These are phyloP conservation scores for Triplophysa bombifrons DNA, from an alignment of 2,797 vertebrate genomes.

Conservation along the genomic window DNA sequence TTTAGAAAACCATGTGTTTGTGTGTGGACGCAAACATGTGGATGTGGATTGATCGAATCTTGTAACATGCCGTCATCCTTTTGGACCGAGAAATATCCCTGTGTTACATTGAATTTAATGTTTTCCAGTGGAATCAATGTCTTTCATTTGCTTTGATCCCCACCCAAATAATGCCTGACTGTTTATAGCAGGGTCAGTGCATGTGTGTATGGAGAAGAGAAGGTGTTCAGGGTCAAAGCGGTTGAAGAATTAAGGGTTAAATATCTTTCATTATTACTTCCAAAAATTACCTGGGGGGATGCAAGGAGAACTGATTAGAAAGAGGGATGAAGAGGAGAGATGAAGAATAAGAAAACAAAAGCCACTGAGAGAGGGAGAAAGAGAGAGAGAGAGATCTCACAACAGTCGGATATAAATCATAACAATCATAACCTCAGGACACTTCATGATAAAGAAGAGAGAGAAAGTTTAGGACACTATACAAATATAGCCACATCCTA, in stretches of 20 bases:
- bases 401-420: constrained; percentile 66
- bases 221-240: constrained; percentile 54
- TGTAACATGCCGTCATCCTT: not conserved
- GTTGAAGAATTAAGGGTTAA: constrained; percentile 60
- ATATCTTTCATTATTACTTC: constrained; percentile 67
- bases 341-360: constrained; percentile 58
- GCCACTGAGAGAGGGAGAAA: constrained; percentile 47
- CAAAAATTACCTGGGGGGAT: constrained; percentile 62
- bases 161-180: constrained; percentile 1
- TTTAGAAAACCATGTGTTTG: not conserved
- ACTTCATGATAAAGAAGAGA: constrained; percentile 54
- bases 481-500: constrained; percentile 17
- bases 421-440: constrained; percentile 65
- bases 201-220: constrained; percentile 10
- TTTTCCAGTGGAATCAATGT: not conserved
- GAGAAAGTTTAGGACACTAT: constrained; percentile 22
- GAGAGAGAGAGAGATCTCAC: constrained; percentile 49
- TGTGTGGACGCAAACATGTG: not conserved
- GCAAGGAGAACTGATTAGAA: constrained; percentile 65
- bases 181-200: constrained; percentile 20
- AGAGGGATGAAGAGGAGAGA: constrained; percentile 44
- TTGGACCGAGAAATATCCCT: not conserved
- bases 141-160: not conserved
- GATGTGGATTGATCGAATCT: not conserved
- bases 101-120: not conserved